phyloP scores from a whole-genome alignment of 30 jellyfish, hydroid and myxozoan species.

The Turritopsis dohrnii region DNA sequence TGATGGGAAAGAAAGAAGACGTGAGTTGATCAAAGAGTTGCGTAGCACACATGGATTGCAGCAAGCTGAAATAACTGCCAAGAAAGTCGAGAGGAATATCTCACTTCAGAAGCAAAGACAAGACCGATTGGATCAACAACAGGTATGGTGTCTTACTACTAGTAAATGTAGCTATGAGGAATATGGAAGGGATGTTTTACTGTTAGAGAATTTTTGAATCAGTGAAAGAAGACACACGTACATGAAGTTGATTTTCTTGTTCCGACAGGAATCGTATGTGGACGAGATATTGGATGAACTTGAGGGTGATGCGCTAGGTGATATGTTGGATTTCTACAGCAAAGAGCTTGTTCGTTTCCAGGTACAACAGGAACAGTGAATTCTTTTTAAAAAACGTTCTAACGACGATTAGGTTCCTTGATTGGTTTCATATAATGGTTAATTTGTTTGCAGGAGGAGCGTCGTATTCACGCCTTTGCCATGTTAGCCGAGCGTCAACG shows the following conservation, averaged over 20 bases:
- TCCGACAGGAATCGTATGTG: constrained; percentile 62
- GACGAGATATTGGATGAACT: constrained; percentile 65
- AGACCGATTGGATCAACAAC: constrained; percentile 62
- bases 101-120: constrained; percentile 67
- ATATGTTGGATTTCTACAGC: constrained; percentile 86
- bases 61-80: constrained; percentile 64
- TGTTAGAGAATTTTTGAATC: not conserved
- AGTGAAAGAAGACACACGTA: not conserved
- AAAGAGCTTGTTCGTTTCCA: constrained; percentile 86
- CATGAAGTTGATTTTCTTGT: constrained; percentile 1
- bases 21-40: constrained; percentile 82
- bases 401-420: no score
- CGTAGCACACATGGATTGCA: constrained; percentile 97
- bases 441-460: constrained; percentile 68
- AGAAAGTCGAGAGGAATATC: constrained; percentile 52
- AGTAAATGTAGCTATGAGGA: no score
- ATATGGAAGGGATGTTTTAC: not conserved
- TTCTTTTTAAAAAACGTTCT: not conserved
- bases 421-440: no score
- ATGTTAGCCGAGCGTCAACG: constrained; percentile 98
- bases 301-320: constrained; percentile 78
- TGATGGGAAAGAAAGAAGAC: constrained; percentile 83
- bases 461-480: constrained; percentile 99
- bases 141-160: constrained; percentile 44
- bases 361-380: constrained; percentile 52